Base-by-base conservation (phyloP, 2,797 vertebrate genomes). In the Furcifer pardalis region DNA sequence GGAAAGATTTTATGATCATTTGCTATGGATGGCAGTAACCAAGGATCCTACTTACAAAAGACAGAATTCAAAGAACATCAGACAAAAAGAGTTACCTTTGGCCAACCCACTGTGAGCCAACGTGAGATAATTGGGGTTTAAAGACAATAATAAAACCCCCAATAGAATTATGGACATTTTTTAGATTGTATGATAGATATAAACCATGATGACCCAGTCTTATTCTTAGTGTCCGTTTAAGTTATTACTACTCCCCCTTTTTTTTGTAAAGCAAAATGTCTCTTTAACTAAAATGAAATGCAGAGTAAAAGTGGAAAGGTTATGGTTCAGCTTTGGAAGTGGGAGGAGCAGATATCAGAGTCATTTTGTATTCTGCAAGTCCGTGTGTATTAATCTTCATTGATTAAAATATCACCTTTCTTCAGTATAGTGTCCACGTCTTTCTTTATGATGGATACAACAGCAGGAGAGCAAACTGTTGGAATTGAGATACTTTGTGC, bases 381-480 rank as follows among this genome's bases (percentile, higher is more conserved):
- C 25, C 32, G 52, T 77, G 25, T n/a, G 74, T 77, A 81, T 82
- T 86, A 90, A 95, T 94, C 93, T 94, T 94, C 94, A 95, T 94
- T 95, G 93, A 95, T 95, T 95, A 94, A 90, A 94, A 93, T 87
- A 88, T 94, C 92, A 92, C 94, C 89, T 94, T 92, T 94, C 92
- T 93, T 93, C 93, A 81, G 91, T 73, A 83, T 40, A 91, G 90
- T 88, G 89, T 92, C 90, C 88, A 90, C 77, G 85, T 86, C 94
- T 94, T 94, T 92, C 92, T 94, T 94, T 93, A 89, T 81, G 90
- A 92, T 90, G 89, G 93, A 87, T 94, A 92, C 91, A 94, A 79
- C 93, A 95, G 93, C 94, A 91, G 94, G 94, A 93, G 92, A 94
- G 93, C 93, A 94, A 95, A 94, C 93, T 94, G 93, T 91, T 91